A percentile compares a stretch with the other conserved stretches of the same genome.
These are phyloP conservation scores for Cetonia aurata DNA, from an alignment of 2,888 invertebrate species.

Conservation along the genomic window DNA sequence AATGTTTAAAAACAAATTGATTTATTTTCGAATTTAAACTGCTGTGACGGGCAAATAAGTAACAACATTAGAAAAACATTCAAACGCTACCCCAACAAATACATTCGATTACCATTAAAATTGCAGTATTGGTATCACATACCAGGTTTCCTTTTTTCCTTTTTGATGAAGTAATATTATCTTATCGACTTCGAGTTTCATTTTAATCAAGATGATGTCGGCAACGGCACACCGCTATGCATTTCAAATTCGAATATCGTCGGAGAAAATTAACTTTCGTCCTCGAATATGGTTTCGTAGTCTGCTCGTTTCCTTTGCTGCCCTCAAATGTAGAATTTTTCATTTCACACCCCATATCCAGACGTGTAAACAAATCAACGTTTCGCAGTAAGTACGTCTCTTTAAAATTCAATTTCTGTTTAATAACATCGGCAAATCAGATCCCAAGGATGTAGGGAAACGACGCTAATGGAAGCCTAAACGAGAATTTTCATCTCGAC, in stretches of 20 bases:
- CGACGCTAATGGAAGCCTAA: conserved; percentile 35
- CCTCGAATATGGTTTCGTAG: conserved; percentile 14
- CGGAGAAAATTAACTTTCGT: conserved; percentile 1
- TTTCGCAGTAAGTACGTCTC: conserved; percentile 36
- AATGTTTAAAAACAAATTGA: conserved; percentile 26
- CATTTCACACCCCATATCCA: conserved; percentile 22
- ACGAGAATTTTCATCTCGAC: conserved; percentile 37
- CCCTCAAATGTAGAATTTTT: conserved; percentile 11
- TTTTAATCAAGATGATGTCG: conserved; percentile 4
- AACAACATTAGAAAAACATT: no score
- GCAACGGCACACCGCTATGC: no score
- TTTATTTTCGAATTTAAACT: conserved; percentile 23
- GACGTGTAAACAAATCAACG: conserved; percentile 35
- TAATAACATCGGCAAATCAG: conserved; percentile 51
- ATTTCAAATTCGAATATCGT: neutral
- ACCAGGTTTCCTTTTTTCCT: no score
- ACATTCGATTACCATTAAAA: no score
- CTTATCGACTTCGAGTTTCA: no score
- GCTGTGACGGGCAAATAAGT: neutral
- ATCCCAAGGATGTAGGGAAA: conserved; percentile 31
- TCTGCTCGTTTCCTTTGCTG: conserved; percentile 11
- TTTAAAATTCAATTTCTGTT: conserved; percentile 52
- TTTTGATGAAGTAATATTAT: no score
- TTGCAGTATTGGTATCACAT: no score
- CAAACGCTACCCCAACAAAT: no score